Conservation (phyloP, 53 echinoderm and acorn worm genomes). For the Hippasteria phrygiana region DNA sequence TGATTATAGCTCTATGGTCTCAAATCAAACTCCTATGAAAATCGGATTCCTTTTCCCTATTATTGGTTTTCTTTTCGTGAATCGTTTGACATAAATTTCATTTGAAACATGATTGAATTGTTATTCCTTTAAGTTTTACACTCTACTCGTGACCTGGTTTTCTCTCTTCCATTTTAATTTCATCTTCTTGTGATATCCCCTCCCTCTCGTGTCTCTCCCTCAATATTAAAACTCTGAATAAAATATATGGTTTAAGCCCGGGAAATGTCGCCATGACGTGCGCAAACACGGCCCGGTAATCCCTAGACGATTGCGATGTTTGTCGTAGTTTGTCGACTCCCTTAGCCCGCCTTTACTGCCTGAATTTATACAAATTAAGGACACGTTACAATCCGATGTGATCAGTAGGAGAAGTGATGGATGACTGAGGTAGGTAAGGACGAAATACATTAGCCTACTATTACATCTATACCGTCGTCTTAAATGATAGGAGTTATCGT, state of each 20-base stretch:
- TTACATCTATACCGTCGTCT: constrained; percentile 2
- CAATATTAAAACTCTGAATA: constrained; percentile 34
- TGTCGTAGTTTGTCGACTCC: constrained; percentile 23
- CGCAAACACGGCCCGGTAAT: constrained; percentile 34
- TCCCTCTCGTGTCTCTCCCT: neutral
- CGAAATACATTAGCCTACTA: constrained; percentile 65
- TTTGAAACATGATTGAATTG: constrained; percentile 31
- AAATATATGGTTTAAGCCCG: constrained; percentile 26
- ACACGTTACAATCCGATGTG: constrained; percentile 50
- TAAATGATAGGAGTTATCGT: constrained; percentile 30
- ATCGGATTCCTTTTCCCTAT: too few relatives aligned
- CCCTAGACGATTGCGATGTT: constrained; percentile 21
- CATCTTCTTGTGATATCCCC: neutral
- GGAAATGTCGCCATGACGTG: constrained; percentile 30
- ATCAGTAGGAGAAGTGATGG: constrained; percentile 32
- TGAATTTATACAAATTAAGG: constrained; percentile 50
- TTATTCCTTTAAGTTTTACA: neutral
- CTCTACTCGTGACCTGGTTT: constrained; percentile 5
- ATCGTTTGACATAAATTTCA: constrained; percentile 4
- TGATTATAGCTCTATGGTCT: neutral
- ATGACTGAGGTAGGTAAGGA: constrained; percentile 1
- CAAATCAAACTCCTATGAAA: too few relatives aligned
- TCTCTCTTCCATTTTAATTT: constrained; percentile 27
- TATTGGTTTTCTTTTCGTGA: too few relatives aligned
- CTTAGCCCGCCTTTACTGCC: neutral